Base-by-base conservation (phyloP, 2,797 vertebrate genomes). In the Thalassophryne amazonica region DNA sequence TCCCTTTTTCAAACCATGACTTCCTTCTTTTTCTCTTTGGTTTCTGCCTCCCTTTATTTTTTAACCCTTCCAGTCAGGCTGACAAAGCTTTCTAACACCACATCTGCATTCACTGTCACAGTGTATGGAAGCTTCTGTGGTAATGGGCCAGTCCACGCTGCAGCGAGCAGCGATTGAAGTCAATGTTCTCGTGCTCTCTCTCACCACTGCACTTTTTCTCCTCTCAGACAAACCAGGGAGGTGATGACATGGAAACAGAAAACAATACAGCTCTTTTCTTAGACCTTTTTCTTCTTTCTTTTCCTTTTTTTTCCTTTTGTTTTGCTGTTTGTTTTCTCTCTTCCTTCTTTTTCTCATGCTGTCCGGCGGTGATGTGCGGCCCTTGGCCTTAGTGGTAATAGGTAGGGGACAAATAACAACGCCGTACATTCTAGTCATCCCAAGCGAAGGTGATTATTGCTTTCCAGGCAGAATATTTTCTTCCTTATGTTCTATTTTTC, bases 361-460 rank as follows among this genome's bases (percentile, higher is more conserved):
- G 91, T 93, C 93, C 90, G 93, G 92, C 92, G 91, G 93, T 92
- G 92, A 94, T 62, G 66, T 81, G 76, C 78, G 92, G 92, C 92
- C 88, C 90, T 94, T 94, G 93, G 91, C 91, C 90, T 95, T 95
- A 96, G 93, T 94, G 94, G 91, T 94, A 91, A 88, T 96, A 93
- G 94, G 92, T 94, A 97, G 95, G 92, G 92, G 93, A 91, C 90
- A 95, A 92, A 94, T 91, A 91, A 96, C 95, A 86, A 95, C 87
- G 78, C 83, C 90, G 86, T 94, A 93, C 90, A 94, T 91, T 50
- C 91, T 95, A 94, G 92, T 90, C 93, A 92, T 96, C 90, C 93
- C 94, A 86, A 95, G 93, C 91, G 93, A 96, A 97, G 94, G 94
- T 98, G 95, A 97, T 94, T 95, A 94, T 93, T 90, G 90, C 83